Percentiles rank a stretch among this genome's conserved stretches.
phyloP scores from a whole-genome alignment of 2,888 invertebrate species.

The Drepana falcataria region DNA sequence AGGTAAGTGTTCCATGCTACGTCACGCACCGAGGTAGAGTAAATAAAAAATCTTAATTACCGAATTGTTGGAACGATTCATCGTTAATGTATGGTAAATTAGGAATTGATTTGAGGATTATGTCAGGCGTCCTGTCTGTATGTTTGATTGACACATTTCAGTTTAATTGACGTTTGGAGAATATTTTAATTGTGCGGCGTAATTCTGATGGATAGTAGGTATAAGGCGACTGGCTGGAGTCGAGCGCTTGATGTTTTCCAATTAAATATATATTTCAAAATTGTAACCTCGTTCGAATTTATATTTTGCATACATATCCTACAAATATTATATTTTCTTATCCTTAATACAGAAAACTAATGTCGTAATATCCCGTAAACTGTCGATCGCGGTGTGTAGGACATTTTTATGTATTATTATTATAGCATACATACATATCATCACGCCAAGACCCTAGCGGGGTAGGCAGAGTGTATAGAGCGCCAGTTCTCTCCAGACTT shows the following conservation, averaged over 20 bases:
- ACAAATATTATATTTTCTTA: too few relatives aligned
- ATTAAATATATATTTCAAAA: neutral
- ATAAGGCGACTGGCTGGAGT: constrained; percentile 4
- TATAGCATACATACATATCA: too few relatives aligned
- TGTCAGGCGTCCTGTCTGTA: constrained; percentile 36
- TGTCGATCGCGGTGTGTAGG: too few relatives aligned
- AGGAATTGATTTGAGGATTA: constrained; percentile 7
- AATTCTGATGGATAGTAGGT: constrained; percentile 4
- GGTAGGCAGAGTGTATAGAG: too few relatives aligned
- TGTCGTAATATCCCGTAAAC: too few relatives aligned
- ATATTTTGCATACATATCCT: too few relatives aligned
- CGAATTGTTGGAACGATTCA: constrained; percentile 29
- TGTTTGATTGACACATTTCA: constrained; percentile 63
- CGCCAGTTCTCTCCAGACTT: too few relatives aligned
- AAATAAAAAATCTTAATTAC: constrained; percentile 32
- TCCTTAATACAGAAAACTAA: too few relatives aligned
- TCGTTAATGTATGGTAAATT: constrained; percentile 45
- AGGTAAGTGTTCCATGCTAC: neutral
- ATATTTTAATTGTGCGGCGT: constrained; percentile 53
- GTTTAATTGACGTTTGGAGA: constrained; percentile 59
- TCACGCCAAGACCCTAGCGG: too few relatives aligned
- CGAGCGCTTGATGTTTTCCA: neutral
- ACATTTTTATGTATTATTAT: too few relatives aligned
- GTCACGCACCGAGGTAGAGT: constrained; percentile 13
- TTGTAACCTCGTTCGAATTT: neutral